Base-by-base conservation (phyloP, 2,888 invertebrate species). In the Dasysyrphus tricinctus region DNA sequence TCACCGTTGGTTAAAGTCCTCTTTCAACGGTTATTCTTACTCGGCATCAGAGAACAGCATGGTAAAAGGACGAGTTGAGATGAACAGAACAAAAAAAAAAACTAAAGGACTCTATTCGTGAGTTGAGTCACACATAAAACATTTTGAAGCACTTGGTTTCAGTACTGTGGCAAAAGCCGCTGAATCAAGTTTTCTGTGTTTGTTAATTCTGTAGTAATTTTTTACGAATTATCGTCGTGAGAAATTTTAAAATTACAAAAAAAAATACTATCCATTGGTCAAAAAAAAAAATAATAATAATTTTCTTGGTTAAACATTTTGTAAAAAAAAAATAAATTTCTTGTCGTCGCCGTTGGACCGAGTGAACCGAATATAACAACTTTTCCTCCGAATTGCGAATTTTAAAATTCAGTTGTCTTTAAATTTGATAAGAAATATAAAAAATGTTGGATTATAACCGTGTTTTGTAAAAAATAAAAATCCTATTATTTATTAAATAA, bases 121-220 rank as follows among this genome's bases (percentile, higher is more conserved):
- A 86, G 78, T 82, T 86, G 86, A 86, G 86, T 82, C 86, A 86
- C 85, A 81, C 81, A 79, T 61, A 82, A 86, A 78, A 75, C 72
- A 82, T 72, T 69, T 19, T 65, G 54, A 75, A 72, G 56, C 73
- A 78, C 74, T 82, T 78, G 61, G 44, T 59, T 72, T 86, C 86
- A 86, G 86, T 86, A 86, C 59, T 86, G 86, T 86, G 86, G 86
- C 86, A 82, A 86, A 81, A 82, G 86, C 86, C 86, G 86, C 86
- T 86, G 86, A 86, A 82, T 86, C 82, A 75, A 82, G 86, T 86
- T 82, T 86, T 72, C 78, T 74, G 82, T 72, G 82, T 82, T 75
- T 73, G 82, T 86, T 79, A n/a, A 86, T 86, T 82, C 82, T 82
- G 74, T 82, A 79, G 70, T 75, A 39, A 59, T 81, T 67, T 81